A percentile compares a stretch with the other conserved stretches of the same genome.
phyloP scores from a whole-genome alignment of 2,888 invertebrate species.

The Eupithecia vulgata region DNA sequence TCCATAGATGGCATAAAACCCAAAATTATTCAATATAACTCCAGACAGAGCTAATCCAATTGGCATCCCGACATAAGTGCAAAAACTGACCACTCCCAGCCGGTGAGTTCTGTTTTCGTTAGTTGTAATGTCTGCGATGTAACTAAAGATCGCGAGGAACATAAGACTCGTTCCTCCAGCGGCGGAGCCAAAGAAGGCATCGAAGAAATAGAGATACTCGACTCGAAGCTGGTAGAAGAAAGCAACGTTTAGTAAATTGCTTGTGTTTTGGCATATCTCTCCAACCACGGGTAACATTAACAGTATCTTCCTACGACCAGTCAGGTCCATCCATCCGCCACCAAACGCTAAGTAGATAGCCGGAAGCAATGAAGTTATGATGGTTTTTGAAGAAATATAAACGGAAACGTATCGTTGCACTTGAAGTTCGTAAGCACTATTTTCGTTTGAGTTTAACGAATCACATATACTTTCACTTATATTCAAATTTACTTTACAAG shows the following conservation, averaged over 20 bases:
- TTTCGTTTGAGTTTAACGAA: conserved; percentile 82
- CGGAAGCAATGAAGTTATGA: conserved; percentile 88
- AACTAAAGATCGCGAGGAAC: conserved; percentile 48
- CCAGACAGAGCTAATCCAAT: conserved; percentile 52
- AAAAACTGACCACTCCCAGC: conserved; percentile 52
- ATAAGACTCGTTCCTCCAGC: conserved; percentile 49
- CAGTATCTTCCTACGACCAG: conserved; percentile 86
- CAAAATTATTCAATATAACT: conserved; percentile 46
- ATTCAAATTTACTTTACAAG: conserved; percentile 89
- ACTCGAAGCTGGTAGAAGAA: conserved; percentile 88
- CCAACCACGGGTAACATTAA: conserved; percentile 89
- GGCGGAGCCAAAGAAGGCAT: conserved; percentile 48
- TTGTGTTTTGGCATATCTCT: conserved; percentile 87
- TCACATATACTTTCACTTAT: conserved; percentile 87
- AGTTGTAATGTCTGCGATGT: conserved; percentile 50
- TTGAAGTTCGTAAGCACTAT: conserved; percentile 70
- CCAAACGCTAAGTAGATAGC: conserved; percentile 88
- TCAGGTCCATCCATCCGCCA: conserved; percentile 87
- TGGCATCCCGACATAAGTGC: conserved; percentile 50
- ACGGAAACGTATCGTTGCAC: conserved; percentile 87
- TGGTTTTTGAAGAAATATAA: conserved; percentile 90
- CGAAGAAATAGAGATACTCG: conserved; percentile 76
- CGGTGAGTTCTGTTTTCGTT: conserved; percentile 50
- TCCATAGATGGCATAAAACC: conserved; percentile 51
- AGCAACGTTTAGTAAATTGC: conserved; percentile 87